A percentile compares a stretch with the other conserved stretches of the same genome.
Evolutionary conservation across 1,140 invertebrate species (phyloP).

Genomic region (Drosophila kohkoa): DNA sequence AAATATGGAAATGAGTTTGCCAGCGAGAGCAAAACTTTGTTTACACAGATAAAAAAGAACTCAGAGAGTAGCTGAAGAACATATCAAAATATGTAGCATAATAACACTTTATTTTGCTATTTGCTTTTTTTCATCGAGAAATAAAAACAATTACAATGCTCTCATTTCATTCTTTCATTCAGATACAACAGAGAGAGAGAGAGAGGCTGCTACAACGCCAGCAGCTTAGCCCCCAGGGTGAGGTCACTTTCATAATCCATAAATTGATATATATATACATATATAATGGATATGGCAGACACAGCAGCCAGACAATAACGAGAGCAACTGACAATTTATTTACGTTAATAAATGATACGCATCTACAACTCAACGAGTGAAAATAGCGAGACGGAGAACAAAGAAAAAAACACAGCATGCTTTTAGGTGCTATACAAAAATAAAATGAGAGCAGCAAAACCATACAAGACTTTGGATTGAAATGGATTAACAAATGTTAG

Average conservation of each 20-base stretch:
- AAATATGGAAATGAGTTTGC: background rate
- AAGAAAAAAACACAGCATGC: constrained; percentile 41
- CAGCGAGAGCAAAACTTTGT: background rate
- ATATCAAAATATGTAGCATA: background rate
- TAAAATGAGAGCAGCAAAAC: background rate
- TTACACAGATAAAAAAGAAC: constrained; percentile 6
- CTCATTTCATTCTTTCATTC: background rate
- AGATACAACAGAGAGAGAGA: background rate
- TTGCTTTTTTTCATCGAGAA: background rate
- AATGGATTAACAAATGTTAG: background rate
- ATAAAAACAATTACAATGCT: background rate
- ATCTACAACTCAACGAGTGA: constrained; percentile 8
- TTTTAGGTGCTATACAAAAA: constrained; percentile 56
- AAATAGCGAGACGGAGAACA: constrained; percentile 7
- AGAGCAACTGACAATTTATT: constrained; percentile 18
- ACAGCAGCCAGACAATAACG: constrained; percentile 41
- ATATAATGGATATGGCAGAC: constrained; percentile 22
- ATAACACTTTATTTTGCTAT: background rate
- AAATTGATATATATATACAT: constrained; percentile 60
- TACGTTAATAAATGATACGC: constrained; percentile 32
- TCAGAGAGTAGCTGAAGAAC: background rate
- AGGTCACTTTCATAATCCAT: constrained; percentile 60
- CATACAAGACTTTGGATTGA: background rate
- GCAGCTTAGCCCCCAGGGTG: background rate
- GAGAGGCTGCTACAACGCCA: background rate